Conservation (phyloP, 2,113 vertebrate species). For the Otolemur garnettii region DNA sequence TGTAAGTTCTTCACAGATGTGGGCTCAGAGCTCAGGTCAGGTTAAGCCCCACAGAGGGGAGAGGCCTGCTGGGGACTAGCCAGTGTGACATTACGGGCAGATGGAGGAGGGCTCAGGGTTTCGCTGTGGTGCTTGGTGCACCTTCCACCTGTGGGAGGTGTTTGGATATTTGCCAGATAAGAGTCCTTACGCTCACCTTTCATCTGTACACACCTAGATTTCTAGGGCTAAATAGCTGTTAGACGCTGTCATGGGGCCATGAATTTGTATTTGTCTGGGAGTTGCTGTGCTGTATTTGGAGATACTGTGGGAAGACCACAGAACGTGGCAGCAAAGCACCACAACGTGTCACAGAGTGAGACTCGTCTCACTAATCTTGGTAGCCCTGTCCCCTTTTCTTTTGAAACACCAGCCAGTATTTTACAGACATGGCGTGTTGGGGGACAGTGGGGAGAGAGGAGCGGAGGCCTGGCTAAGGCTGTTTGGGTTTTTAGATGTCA, state of each 20-base stretch:
- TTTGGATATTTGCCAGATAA: accelerated
- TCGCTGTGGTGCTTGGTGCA: accelerated
- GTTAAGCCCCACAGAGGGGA: too few species aligned
- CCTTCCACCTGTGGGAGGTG: accelerated
- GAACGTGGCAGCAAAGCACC: background rate
- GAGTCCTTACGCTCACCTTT: background rate
- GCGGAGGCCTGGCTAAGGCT: accelerated
- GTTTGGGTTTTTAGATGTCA: background rate
- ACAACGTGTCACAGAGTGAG: background rate
- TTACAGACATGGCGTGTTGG: accelerated
- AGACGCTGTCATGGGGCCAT: accelerated
- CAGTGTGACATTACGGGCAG: accelerated
- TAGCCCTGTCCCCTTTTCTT: accelerated
- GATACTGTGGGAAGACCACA: background rate
- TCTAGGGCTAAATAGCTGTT: background rate
- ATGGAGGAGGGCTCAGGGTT: accelerated
- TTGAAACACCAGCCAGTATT: accelerated
- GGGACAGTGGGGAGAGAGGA: accelerated
- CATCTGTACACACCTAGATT: accelerated
- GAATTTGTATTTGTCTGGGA: background rate
- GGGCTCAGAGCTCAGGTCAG: background rate
- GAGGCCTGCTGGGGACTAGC: background rate
- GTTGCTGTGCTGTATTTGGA: background rate
- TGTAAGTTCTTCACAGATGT: too few species aligned
- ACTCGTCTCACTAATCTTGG: accelerated